phyloP scores from a whole-genome alignment of 1,140 invertebrate species.

The Solenopsis invicta region DNA sequence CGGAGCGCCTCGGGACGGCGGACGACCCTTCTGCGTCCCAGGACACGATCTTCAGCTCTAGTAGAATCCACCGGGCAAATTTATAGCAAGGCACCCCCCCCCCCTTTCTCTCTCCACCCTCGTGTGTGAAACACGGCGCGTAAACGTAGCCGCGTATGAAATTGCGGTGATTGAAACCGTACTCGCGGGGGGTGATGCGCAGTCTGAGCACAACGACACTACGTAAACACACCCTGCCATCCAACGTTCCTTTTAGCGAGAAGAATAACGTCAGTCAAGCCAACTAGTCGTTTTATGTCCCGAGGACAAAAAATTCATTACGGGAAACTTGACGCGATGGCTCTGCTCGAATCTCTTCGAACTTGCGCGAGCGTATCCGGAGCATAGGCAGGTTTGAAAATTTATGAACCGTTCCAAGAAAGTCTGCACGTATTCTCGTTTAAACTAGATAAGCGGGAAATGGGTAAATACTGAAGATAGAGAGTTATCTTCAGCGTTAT shows the following conservation, averaged over 20 bases:
- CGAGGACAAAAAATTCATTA: not conserved
- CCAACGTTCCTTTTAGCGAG: not conserved
- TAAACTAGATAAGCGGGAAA: constrained; percentile 17
- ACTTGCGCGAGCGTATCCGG: not conserved
- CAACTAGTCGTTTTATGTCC: not conserved
- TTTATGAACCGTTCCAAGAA: constrained; percentile 8
- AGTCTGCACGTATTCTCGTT: not conserved
- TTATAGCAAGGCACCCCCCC: constrained; percentile 22
- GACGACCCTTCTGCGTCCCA: constrained; percentile 19
- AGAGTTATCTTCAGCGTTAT: constrained; percentile 4
- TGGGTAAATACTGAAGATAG: constrained; percentile 17
- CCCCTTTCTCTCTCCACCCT: too few relatives aligned
- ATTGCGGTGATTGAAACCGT: constrained; percentile 53
- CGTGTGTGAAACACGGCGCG: constrained; percentile 4
- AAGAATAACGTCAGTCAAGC: not conserved
- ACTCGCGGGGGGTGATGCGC: constrained; percentile 28
- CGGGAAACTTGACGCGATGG: not conserved
- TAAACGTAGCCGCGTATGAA: constrained; percentile 61
- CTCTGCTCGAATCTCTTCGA: not conserved
- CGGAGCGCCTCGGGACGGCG: constrained; percentile 16
- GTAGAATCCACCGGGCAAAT: constrained; percentile 38
- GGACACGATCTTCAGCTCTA: constrained; percentile 37
- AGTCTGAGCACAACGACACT: not conserved
- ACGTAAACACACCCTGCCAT: not conserved
- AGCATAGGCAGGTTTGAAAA: constrained; percentile 7